Percentiles rank a stretch among this genome's conserved stretches.
Conservation (phyloP, 2,888 invertebrate species). For the Horisme vitalbata region DNA sequence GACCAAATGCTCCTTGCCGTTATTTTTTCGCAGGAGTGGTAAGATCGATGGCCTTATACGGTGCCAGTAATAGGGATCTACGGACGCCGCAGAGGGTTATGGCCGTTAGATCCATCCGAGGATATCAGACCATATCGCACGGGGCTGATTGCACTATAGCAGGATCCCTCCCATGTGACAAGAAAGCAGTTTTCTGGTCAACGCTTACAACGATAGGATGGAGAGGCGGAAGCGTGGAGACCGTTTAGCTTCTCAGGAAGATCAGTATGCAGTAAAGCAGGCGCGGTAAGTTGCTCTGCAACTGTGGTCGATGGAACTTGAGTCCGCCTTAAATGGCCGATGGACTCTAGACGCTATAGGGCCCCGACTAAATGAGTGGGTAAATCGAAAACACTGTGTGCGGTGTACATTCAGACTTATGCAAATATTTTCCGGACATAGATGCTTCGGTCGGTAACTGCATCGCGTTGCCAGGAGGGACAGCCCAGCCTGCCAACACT, state of each 20-base stretch:
- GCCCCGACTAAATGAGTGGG: not conserved
- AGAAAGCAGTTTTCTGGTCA: not conserved
- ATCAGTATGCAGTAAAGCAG: not conserved
- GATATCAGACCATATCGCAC: not conserved
- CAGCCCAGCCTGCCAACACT: no score
- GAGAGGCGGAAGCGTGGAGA: not conserved
- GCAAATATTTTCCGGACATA: no score
- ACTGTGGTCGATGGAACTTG: not conserved
- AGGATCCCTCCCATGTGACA: not conserved
- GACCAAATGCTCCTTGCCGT: not conserved
- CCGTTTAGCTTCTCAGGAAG: not conserved
- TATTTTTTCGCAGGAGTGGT: not conserved
- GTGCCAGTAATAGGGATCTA: not conserved
- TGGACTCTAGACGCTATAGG: not conserved
- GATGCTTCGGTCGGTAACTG: no score
- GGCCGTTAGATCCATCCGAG: not conserved
- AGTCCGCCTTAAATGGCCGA: not conserved
- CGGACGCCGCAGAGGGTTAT: constrained; percentile 4
- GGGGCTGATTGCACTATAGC: not conserved
- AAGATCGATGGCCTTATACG: constrained; percentile 4
- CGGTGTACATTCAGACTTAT: no score
- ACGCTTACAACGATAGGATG: not conserved
- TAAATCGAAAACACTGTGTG: no score
- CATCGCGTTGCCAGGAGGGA: no score
- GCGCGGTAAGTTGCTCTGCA: not conserved